Base-by-base conservation (phyloP, 2,113 vertebrate species). In the Calidris pygmaea region DNA sequence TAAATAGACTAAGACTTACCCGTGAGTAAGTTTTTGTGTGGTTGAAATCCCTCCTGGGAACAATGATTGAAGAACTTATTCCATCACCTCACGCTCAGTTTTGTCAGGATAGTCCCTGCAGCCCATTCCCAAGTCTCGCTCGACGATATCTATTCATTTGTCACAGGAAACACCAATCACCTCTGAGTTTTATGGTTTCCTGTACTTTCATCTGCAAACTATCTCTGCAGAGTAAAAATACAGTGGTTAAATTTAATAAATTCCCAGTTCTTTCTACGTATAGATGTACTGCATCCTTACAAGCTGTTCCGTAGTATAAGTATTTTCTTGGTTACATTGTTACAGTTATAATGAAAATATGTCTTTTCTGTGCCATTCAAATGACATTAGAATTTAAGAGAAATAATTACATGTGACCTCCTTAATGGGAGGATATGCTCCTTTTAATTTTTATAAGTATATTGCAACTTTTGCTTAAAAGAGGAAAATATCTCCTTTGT, bases 401-500 rank as follows among this genome's bases (percentile, higher is more conserved):
- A 74, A 72, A 68, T 34, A 71, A 50, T n/a, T 71, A 30, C 2
- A 7, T 74, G 29, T 41, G 16, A 71, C 23, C 93, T 92, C 24
- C 29, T 75, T 55, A 71, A 34, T 35, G 73, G 35, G 41, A 83
- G 79, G 11, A 35, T 43, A 39, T 2, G 4, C 32, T 56, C 16
- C 32, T 90, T 92, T 85, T 55, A 52, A 48, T 68, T 83, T 89
- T 75, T 89, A 2, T 65, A 67, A 77, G 5, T 58, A 23, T 55
- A 21, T 39, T 62, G 19, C 8, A 24, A 50, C n/a, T 89, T 68
- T 66, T 85, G 18, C 67, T 92, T 86, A 88, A 45, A 93, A 87
- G 60, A 91, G 15, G 48, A 82, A 92, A 71, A 58, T 91, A 47
- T 89, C 67, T 95, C 39, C 62, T 98, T 95, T 94, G 35, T 97